Conservation (phyloP, 2,888 invertebrate genomes). For the Drosophila merina region DNA sequence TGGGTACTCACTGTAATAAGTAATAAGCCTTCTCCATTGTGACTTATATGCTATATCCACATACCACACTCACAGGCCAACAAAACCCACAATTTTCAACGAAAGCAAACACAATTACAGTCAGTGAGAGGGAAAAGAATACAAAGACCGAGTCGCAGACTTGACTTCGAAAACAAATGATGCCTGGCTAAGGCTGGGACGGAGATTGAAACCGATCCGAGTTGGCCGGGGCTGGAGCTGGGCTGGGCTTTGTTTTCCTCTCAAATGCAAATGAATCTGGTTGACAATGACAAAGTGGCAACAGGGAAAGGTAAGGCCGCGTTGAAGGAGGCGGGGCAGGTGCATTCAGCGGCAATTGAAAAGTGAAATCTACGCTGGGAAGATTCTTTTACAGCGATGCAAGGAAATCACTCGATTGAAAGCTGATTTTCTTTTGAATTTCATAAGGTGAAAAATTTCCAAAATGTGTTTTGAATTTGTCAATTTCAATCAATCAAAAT, state of each 20-base stretch:
- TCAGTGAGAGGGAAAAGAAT: constrained; percentile 63
- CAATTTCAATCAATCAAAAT: background rate
- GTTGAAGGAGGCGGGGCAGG: constrained; percentile 23
- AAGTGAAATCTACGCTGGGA: constrained; percentile 62
- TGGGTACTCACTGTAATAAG: constrained; percentile 42
- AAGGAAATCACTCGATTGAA: constrained; percentile 36
- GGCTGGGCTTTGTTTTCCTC: constrained; percentile 48
- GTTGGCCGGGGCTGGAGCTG: constrained; percentile 3
- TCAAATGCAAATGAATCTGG: constrained; percentile 57
- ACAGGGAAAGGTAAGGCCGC: constrained; percentile 3
- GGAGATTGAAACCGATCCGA: constrained; percentile 40
- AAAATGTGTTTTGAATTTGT: background rate
- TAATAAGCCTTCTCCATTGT: constrained; percentile 58
- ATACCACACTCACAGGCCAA: constrained; percentile 3
- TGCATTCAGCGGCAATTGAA: constrained; percentile 45
- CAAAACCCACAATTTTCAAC: constrained; percentile 52
- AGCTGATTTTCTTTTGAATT: constrained; percentile 7
- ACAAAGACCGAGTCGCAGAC: constrained; percentile 66
- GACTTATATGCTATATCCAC: constrained; percentile 51
- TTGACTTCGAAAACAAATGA: constrained; percentile 79
- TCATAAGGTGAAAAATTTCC: constrained; percentile 11
- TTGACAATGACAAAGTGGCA: constrained; percentile 62
- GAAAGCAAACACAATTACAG: constrained; percentile 41
- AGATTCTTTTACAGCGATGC: constrained; percentile 39
- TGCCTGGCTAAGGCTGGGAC: constrained; percentile 58